Evolutionary conservation across 2,888 invertebrate genomes (phyloP), one percentile per base, ranked within the genome.

Genomic region (Antheraea yamamai): DNA sequence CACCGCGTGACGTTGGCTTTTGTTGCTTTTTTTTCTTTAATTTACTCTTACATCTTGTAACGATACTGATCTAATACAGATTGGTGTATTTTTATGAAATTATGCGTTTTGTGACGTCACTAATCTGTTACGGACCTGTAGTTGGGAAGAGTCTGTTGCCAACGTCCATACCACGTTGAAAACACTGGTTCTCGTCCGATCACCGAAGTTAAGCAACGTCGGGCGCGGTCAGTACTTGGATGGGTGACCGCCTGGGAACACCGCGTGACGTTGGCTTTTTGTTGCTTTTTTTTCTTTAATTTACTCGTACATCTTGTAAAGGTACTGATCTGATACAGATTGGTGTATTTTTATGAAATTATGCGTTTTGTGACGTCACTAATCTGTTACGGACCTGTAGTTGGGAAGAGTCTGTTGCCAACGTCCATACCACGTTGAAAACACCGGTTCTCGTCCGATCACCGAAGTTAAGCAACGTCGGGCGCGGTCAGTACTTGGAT

Each of bases 381-480:
- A n/a, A n/a, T n/a, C n/a, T n/a, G n/a, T n/a, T n/a, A n/a, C n/a
- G n/a, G n/a, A n/a, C n/a, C n/a, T n/a, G n/a, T n/a, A n/a, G n/a
- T n/a, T n/a, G n/a, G n/a, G n/a, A n/a, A n/a, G n/a, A n/a, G n/a
- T n/a, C n/a, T n/a, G n/a, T n/a, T n/a, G n/a, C n/a, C n/a, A n/a
- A n/a, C n/a, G 18, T 39, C 39, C 39, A 39, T 4, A 39, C 39
- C 39, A 39, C 39, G 39, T 39, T 39, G 39, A 39, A 91, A 81
- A 90, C 91, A 91, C 91, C 91, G 92, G 90, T 91, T 92, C 92
- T 92, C 91, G 91, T 93, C 91, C 91, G 92, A 93, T 93, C 92
- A 93, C 92, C 91, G 92, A 92, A 92, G 92, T 92, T 91, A 92
- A 92, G 91, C 91, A 92, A 91, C 91, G 88, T 92, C 89, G 91